Evolutionary conservation across 2,888 invertebrate species (phyloP).

Genomic region (Lepidonotus clava): DNA sequence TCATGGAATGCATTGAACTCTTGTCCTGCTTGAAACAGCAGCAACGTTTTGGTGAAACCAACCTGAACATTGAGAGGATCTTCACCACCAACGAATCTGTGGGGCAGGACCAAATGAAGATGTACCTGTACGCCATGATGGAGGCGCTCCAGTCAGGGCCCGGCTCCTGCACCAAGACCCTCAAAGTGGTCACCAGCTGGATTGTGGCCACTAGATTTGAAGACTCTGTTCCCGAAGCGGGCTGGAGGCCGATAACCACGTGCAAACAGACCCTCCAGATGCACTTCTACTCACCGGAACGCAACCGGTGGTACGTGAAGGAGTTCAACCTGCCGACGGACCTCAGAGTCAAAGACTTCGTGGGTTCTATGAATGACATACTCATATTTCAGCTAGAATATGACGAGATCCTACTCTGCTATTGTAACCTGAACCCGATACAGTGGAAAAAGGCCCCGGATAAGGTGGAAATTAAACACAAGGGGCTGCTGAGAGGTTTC

Average conservation of each 20-base stretch:
- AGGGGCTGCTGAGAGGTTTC: neutral
- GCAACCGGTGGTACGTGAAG: neutral
- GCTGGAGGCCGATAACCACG: neutral
- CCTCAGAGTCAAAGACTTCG: neutral
- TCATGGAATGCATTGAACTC: neutral
- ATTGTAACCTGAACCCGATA: neutral
- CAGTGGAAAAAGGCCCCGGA: constrained; percentile 37
- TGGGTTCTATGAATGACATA: constrained; percentile 19
- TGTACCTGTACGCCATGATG: neutral
- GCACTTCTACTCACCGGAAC: neutral
- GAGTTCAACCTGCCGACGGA: neutral
- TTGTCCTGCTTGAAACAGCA: neutral
- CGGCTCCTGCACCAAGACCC: neutral
- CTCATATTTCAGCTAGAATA: constrained; percentile 22
- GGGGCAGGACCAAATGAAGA: neutral
- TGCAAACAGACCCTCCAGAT: constrained; percentile 26
- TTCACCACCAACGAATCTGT: neutral
- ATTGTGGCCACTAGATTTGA: constrained; percentile 13
- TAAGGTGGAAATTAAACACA: constrained; percentile 29
- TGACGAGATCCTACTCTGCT: constrained; percentile 12
- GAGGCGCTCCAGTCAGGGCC: neutral
- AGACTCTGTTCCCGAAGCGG: neutral
- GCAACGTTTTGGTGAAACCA: neutral
- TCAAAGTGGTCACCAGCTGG: constrained; percentile 35
- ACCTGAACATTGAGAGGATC: neutral